Evolutionary conservation across 2,888 invertebrate genomes (phyloP).

Genomic region (Agonopterix subpropinquella): DNA sequence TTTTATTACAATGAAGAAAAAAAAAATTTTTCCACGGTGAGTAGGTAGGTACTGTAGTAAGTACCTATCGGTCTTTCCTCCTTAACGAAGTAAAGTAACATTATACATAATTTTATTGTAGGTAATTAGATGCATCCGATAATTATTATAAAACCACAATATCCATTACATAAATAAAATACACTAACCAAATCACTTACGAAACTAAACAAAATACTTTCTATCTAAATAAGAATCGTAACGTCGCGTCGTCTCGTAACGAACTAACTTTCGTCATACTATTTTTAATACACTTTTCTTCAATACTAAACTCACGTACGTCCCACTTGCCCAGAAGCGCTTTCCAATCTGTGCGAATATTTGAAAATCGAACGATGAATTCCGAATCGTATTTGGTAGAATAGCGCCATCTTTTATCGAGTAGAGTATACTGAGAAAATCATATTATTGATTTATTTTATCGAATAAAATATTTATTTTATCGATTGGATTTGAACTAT

Average conservation of each 20-base stretch:
- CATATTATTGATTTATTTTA: no score
- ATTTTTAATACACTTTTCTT: conserved; percentile 20
- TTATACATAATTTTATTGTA: no score
- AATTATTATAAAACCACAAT: no score
- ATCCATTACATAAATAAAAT: background rate
- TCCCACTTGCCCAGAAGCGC: conserved; percentile 24
- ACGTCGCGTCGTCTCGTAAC: conserved; percentile 15
- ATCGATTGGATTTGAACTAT: no score
- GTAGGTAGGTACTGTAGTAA: no score
- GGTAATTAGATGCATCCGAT: no score
- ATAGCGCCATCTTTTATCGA: conserved; percentile 12
- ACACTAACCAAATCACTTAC: background rate
- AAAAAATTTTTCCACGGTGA: no score
- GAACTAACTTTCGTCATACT: conserved; percentile 16
- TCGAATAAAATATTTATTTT: no score
- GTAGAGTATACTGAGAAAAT: background rate
- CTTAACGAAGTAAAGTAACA: no score
- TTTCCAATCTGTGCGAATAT: conserved; percentile 30
- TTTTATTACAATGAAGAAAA: no score
- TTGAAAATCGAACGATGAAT: conserved; percentile 13
- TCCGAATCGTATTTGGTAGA: background rate
- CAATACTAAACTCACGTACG: conserved; percentile 29
- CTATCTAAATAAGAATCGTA: conserved; percentile 20
- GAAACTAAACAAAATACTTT: conserved; percentile 12
- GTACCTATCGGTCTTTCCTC: no score